Evolutionary conservation across 1,140 invertebrate genomes (phyloP), one percentile per base, ranked within the genome.

Genomic region (Tetragonula clypearis): DNA sequence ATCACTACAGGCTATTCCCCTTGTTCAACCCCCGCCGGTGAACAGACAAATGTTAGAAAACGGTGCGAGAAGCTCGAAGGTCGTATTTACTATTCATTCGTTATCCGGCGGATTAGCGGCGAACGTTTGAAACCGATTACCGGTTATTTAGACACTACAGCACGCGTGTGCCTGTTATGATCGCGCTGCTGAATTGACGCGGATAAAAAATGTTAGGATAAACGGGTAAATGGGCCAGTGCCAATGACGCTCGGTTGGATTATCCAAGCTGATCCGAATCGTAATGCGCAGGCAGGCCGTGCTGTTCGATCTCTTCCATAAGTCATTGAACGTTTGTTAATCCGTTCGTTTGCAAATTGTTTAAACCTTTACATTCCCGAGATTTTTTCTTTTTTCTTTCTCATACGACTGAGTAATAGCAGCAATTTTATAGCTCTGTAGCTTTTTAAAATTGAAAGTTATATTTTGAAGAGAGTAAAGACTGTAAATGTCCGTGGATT

Each of bases 41-140:
- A 89, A 87, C 77, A 76, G 87, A 79, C 55, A 86, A 89, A 89
- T 69, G 88, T 82, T 84, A 87, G 88, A 87, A 84, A 88, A 85
- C 72, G 86, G 74, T 65, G 76, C 6, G 77, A 84, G 82, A 65
- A 78, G 11, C 30, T 69, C 65, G 65, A 71, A 83, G 65, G 26
- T 55, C 53, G 82, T 78, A 83, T 83, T 83, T 83, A 69, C 75
- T 78, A 83, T 83, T 83, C 82, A 72, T 84, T 84, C 82, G 58
- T 84, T 73, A 84, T 53, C 68, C 35, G 2, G 4, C 2, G 21
- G 58, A 71, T 79, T 72, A 84, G 26, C 17, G 41, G 30, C 1
- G 23, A 35, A 79, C 62, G 68, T n/a, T 79, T 62, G 15, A 62
- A 72, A 55, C 26, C 55, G 55, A 71, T 62, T n/a, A 53, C 15